Percentiles rank a stretch among this genome's conserved stretches.
phyloP scores from a whole-genome alignment of 2,797 vertebrate genomes.

The Alosa sapidissima region DNA sequence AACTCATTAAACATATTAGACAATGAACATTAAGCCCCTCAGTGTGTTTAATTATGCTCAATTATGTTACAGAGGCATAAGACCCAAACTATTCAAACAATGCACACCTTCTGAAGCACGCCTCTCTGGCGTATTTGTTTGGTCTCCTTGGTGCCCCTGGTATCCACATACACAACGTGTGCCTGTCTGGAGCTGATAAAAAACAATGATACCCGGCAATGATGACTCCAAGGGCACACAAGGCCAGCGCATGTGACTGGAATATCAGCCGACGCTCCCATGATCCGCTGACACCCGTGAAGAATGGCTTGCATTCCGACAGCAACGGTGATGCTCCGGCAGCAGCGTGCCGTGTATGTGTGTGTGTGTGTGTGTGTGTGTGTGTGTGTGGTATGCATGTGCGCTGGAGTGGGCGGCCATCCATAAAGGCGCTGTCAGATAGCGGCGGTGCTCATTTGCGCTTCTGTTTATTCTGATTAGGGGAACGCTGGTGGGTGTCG shows the following conservation, averaged over 20 bases:
- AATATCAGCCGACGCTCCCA: neutral
- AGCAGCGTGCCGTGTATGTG: conserved; percentile 1
- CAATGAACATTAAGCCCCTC: neutral
- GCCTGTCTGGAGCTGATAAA: conserved; percentile 16
- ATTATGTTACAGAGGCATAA: neutral
- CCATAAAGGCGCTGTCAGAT: conserved; percentile 53
- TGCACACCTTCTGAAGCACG: neutral
- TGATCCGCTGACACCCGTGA: conserved; percentile 17
- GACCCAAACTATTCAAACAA: neutral
- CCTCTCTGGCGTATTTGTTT: neutral
- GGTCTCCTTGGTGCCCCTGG: neutral
- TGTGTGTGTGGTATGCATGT: neutral
- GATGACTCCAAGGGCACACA: neutral
- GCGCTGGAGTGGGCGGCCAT: conserved; percentile 24
- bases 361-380: conserved; percentile 29
- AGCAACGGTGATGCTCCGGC: neutral
- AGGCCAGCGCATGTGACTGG: neutral
- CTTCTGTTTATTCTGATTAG: conserved; percentile 54
- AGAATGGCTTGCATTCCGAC: conserved; percentile 9
- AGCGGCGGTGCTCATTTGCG: conserved; percentile 48
- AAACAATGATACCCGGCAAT: conserved; percentile 3
- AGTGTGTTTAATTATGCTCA: too few species aligned
- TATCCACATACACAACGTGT: neutral
- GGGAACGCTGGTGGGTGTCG: conserved; percentile 34
- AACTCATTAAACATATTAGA: neutral